phyloP scores from a whole-genome alignment of 2,797 vertebrate genomes.

The Valencia hispanica region DNA sequence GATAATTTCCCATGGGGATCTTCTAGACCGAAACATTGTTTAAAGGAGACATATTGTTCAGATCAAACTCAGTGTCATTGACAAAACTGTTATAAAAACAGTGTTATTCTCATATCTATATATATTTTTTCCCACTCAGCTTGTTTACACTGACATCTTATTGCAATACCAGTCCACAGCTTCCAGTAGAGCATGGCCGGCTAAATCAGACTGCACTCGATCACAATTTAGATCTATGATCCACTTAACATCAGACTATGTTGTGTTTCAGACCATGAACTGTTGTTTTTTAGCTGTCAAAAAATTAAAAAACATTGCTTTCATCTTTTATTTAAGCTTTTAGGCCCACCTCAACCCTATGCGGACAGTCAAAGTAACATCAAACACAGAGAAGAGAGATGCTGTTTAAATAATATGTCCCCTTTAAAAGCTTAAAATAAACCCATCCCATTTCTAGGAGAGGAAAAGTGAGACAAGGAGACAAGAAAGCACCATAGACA shows the following conservation, averaged over 20 bases:
- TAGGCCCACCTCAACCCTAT: not conserved
- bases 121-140: not conserved
- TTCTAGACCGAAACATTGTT: conserved; percentile 11
- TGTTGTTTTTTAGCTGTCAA: not conserved
- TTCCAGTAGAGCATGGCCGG: not conserved
- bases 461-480: not conserved
- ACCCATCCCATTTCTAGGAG: not conserved
- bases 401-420: not conserved
- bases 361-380: not conserved
- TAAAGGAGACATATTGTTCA: not conserved
- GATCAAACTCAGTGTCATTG: not conserved
- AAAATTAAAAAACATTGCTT: not conserved
- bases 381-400: not conserved
- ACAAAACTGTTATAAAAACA: not conserved
- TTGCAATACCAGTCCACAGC: not conserved
- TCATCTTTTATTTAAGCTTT: not conserved
- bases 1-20: conserved; percentile 9
- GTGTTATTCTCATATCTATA: not conserved
- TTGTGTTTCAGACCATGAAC: not conserved
- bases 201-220: not conserved
- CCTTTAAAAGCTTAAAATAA: not conserved
- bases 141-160: not conserved
- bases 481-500: not conserved
- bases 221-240: not conserved
- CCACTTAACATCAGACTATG: not conserved